Evolutionary conservation across 2,888 invertebrate genomes (phyloP).

Genomic region (Lasioglossum vierecki): DNA sequence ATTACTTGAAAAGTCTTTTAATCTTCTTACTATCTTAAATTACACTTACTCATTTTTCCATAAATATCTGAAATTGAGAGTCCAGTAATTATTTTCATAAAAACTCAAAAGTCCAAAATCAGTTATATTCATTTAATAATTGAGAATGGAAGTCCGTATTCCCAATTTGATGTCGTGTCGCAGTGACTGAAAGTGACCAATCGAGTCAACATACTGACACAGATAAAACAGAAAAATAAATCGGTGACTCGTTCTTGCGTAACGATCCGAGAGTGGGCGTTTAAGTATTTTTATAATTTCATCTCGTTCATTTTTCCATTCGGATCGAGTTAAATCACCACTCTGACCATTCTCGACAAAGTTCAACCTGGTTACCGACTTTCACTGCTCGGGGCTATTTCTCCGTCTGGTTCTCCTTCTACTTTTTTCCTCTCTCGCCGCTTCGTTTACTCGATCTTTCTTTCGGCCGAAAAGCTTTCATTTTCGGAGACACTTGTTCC

Average conservation of each 20-base stretch:
- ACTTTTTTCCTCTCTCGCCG: slow-evolving; percentile 8
- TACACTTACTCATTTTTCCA: neutral
- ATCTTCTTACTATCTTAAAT: neutral
- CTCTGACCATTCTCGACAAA: slow-evolving; percentile 70
- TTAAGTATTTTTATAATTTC: slow-evolving; percentile 51
- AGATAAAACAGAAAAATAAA: slow-evolving; percentile 25
- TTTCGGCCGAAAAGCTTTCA: slow-evolving; percentile 41
- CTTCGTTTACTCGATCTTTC: slow-evolving; percentile 27
- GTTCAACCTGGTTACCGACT: slow-evolving; percentile 74
- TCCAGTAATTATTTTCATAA: neutral
- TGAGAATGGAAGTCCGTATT: neutral
- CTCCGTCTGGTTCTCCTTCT: slow-evolving; percentile 35
- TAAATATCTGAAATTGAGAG: neutral
- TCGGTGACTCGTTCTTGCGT: slow-evolving; percentile 47
- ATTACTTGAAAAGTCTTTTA: neutral
- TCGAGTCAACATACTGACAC: neutral
- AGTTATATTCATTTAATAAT: neutral
- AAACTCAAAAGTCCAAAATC: neutral
- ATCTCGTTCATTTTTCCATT: slow-evolving; percentile 44
- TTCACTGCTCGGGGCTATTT: slow-evolving; percentile 77
- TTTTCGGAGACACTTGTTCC: slow-evolving; percentile 27
- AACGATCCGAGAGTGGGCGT: slow-evolving; percentile 50
- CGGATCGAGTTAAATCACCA: slow-evolving; percentile 51
- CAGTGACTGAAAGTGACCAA: slow-evolving; percentile 2
- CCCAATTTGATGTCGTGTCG: neutral